Evolutionary conservation across 2,888 invertebrate species (phyloP), one percentile per base, ranked within the genome.

Genomic region (Heliconius erato): DNA sequence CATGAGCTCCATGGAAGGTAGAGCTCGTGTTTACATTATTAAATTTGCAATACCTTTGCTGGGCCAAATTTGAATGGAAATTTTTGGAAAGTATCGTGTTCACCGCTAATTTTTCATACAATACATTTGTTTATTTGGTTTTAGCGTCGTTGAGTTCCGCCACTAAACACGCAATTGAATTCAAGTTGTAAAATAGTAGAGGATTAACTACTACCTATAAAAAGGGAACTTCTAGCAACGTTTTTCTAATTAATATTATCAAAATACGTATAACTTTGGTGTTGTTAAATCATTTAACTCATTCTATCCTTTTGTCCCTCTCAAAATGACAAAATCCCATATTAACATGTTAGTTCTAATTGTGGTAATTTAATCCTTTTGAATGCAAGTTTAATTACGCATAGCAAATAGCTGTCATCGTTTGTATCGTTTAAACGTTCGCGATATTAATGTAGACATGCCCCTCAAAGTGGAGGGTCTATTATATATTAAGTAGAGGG

Each of bases 401-500:
- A 40, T 44, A 71, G 40, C 40, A 71, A 71, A 71, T 71, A 71
- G 71, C 71, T 44, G 44, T 44, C 71, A 72, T 72, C 72, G 16
- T 16, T 54, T 59, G 59, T 76, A 76, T 76, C 76, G 84, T 84
- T 85, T 86, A 85, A 85, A 86, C 85, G 91, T 90, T 91, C 89
- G 86, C 88, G 44, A 92, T 94, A 93, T 94, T 93, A 94, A 94
- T 94, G 92, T 93, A 94, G 95, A 94, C 94, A 94, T 88, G 90
- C 87, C 88, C 89, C 89, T 91, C 92, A 91, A 91, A 92, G 91
- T 89, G 89, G 88, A 88, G 63, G 87, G 89, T 90, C 94, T 94
- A 94, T 95, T 95, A 95, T 91, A 91, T 94, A 95, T 95, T 95
- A 94, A 95, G 94, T 93, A 89, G 92, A 90, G 92, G 92, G 94